Evolutionary conservation across 2,113 vertebrate species (phyloP), one percentile per base, ranked within the genome.

Genomic region (Urocitellus parryii): DNA sequence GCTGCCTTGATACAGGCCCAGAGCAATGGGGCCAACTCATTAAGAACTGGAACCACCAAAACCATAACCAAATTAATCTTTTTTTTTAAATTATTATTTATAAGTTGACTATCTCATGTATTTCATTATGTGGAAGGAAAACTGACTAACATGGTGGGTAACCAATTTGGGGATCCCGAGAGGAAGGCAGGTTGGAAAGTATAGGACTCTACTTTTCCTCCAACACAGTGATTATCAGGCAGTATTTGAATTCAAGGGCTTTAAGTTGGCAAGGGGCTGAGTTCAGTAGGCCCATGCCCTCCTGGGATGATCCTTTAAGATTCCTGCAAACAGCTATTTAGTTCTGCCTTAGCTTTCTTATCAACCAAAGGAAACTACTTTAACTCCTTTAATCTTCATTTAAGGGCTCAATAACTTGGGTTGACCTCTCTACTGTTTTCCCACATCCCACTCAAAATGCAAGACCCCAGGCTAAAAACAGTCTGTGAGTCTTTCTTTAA

Each of bases 391-490:
- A 70, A 81, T 95, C 83, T 65, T 91, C 7, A 63, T 76, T 91
- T 7, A 7, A 84, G 79, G 18, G 77, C 68, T 90, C 45, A 53
- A 73, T 68, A 87, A 90, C 61, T 72, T 37, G 39, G 27, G 67
- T 45, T 95, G 77, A 80, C 11, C 24, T 13, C 17, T 42, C 42
- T 82, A 32, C 65, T 58, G 8, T 91, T 83, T 97, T 76, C 93
- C 37, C 79, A 86, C 39, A 82, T 83, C 37, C 61, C 79, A 88
- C 79, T 96, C 92, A 97, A 97, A 78, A 92, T 95, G 81, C 70
- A 96, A 95, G 90, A 76, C 90, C 79, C 48, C 56, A 42, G 84
- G 96, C 80, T 89, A 87, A 86, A 94, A 86, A 68, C 79, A 89
- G 80, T 34, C 63, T 29, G 29, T 14, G 12, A 22, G 9, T 88